Conservation (phyloP, 2,113 vertebrate genomes). For the Picathartes gymnocephalus region DNA sequence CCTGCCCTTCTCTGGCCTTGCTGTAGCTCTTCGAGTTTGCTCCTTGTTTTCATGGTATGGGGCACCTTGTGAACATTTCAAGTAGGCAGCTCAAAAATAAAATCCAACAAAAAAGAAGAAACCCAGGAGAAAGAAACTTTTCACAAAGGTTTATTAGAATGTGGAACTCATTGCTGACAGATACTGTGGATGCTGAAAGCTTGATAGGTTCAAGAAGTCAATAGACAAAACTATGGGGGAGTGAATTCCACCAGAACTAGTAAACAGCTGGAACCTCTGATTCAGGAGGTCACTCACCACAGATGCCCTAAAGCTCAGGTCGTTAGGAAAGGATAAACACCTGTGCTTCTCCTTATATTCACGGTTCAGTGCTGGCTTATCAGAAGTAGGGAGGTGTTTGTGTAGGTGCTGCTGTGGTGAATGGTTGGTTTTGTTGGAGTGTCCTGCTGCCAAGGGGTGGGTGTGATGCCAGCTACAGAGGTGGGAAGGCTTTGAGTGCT, state of each 20-base stretch:
- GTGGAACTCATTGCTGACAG: background rate
- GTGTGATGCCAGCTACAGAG: no score
- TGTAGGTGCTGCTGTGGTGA: accelerated
- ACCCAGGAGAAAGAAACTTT: background rate
- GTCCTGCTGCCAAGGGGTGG: background rate
- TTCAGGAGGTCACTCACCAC: background rate
- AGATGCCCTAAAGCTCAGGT: background rate
- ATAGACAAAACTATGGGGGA: background rate
- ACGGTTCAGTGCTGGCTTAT: background rate
- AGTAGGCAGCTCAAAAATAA: background rate
- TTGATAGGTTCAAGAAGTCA: background rate
- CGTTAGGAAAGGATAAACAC: background rate
- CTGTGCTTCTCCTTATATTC: accelerated
- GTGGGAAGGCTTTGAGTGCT: background rate
- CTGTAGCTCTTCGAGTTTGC: background rate
- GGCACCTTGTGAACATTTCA: background rate
- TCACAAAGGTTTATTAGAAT: background rate
- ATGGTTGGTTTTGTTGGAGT: accelerated
- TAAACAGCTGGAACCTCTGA: background rate
- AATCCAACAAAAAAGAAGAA: background rate
- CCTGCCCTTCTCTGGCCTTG: background rate
- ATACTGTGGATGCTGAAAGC: background rate
- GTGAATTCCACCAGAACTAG: background rate
- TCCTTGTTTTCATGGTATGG: background rate
- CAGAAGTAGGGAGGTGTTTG: accelerated